Evolutionary conservation across 1,140 invertebrate species (phyloP), one percentile per base, ranked within the genome.

Genomic region (Drosophila erecta): DNA sequence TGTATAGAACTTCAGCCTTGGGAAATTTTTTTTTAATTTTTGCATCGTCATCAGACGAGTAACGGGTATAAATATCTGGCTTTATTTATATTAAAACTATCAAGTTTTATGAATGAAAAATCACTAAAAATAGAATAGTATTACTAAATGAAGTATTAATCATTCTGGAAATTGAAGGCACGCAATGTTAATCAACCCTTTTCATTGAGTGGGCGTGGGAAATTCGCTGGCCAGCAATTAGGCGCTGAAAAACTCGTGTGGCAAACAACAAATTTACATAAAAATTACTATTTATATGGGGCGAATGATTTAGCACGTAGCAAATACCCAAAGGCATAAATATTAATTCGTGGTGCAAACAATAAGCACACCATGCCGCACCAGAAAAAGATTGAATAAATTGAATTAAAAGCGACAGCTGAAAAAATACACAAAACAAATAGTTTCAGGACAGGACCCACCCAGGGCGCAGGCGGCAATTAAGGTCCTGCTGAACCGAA

Each of bases 271-370:
- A 70, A 70, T 70, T 70, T 57, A 50, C 64, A 70, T 70, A 35
- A 70, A 57, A 70, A 70, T 70, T 49, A 70, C 35, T 70, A 69
- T 56, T 56, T 70, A 46, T 40, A 69, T 46, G 41, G 59, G 7
- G 24, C 41, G 27, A 46, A 35, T 33, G 27, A 41, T 61, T 41
- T 12, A 17, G 20, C 66, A 70, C 66, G 64, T 47, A 70, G 69
- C 33, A 55, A 69, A 70, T 24, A 62, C 61, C 62, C 50, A 54
- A 6, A 24, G 62, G 49, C 38, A 67, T 70, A 70, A 70, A 70
- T 67, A 70, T 70, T 56, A 56, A 70, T 56, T 69, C 55, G 62
- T 69, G 62, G 62, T 50, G 35, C 61, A 54, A 69, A 66, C 62
- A 70, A 55, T 47, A 54, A 65, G 38, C 64, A 64, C 43, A 70